phyloP scores from a whole-genome alignment of 2,113 vertebrate species.

The Alectura lathami region DNA sequence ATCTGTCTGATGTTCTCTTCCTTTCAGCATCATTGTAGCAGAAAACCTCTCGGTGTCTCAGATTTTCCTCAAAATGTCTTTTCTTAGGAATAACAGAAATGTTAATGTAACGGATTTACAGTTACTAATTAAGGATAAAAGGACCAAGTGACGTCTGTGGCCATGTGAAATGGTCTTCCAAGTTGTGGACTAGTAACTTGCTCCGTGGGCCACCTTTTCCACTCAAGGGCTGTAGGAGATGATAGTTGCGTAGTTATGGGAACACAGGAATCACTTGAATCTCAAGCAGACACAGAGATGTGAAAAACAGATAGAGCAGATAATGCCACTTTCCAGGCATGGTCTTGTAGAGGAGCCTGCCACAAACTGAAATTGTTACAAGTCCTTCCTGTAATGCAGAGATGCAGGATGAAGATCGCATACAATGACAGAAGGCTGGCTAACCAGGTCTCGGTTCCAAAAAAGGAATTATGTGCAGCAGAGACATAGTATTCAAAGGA shows the following conservation, averaged over 20 bases:
- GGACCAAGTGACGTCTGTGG: neutral
- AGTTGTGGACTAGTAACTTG: neutral
- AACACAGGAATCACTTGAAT: neutral
- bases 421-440: neutral
- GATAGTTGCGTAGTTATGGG: neutral
- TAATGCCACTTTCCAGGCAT: neutral
- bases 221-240: neutral
- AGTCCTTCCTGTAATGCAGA: neutral
- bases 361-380: neutral
- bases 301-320: neutral
- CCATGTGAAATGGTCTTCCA: neutral
- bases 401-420: neutral
- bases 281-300: neutral
- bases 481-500: neutral
- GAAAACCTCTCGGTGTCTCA: neutral
- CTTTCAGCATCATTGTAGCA: neutral
- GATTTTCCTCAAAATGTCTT: neutral
- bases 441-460: neutral
- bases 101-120: neutral
- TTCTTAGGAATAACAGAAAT: neutral
- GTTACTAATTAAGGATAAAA: neutral
- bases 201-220: neutral
- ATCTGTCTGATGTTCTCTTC: neutral
- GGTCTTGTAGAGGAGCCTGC: neutral
- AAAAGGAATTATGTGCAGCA: neutral